Percentiles rank a stretch among this genome's conserved stretches.
These are phyloP conservation scores for Anthophora plumipes DNA, from an alignment of 2,888 invertebrate species.

Conservation along the genomic window DNA sequence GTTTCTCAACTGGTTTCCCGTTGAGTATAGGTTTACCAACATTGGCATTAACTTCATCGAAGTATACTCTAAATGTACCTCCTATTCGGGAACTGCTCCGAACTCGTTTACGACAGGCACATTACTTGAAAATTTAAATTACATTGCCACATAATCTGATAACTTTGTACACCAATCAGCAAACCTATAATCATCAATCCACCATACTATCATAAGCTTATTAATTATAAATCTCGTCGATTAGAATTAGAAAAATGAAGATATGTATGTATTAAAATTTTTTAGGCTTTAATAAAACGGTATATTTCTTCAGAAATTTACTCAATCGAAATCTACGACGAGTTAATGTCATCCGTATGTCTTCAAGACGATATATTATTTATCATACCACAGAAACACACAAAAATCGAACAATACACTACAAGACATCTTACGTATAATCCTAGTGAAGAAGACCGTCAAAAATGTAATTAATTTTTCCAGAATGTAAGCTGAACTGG, in stretches of 20 bases:
- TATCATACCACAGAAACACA: not conserved
- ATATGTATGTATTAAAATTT: too few relatives aligned
- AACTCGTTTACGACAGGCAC: constrained; percentile 25
- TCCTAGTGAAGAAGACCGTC: constrained; percentile 22
- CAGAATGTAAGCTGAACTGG: constrained; percentile 89
- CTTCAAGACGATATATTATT: not conserved
- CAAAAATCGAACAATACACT: constrained; percentile 2
- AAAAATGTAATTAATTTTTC: constrained; percentile 82
- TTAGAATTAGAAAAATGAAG: too few relatives aligned
- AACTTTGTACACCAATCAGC: constrained; percentile 14
- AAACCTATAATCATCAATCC: constrained; percentile 10
- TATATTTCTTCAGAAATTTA: not conserved
- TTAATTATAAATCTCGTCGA: too few relatives aligned
- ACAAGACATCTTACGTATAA: not conserved
- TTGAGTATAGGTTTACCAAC: constrained; percentile 41
- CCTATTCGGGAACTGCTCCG: constrained; percentile 10
- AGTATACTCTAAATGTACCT: constrained; percentile 19
- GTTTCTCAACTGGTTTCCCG: constrained; percentile 26
- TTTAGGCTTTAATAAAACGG: too few relatives aligned
- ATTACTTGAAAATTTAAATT: constrained; percentile 41
- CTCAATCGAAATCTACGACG: not conserved
- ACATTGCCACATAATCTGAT: constrained; percentile 8
- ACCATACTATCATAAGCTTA: not conserved
- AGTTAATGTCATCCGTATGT: constrained; percentile 33
- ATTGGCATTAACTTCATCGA: constrained; percentile 43